Evolutionary conservation across 2,888 invertebrate species (phyloP), one percentile per base, ranked within the genome.

Genomic region (Eristalis arbustorum): DNA sequence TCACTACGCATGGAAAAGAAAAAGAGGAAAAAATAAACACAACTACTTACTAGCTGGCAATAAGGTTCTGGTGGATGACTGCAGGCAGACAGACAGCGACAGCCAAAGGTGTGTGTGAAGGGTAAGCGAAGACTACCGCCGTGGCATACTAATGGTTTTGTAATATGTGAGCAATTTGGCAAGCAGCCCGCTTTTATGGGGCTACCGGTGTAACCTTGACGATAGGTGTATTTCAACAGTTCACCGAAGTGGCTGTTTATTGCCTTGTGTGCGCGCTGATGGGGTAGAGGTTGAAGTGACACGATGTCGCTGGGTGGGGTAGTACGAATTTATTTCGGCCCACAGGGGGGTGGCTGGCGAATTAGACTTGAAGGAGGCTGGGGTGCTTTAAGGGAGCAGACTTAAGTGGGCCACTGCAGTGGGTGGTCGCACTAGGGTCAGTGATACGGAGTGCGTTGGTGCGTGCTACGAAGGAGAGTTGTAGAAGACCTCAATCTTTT

Each of bases 81-180:
- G 78, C 28, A 63, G 25, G 80, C 49, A 76, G 73, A 66, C 69
- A 74, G 76, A 76, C 75, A 78, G 56, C 25, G 25, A 25, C 25
- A 25, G 3, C 2, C 63, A 68, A 23, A 73, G 22, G 61, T n/a
- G 31, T 79, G 61, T 66, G n/a, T 74, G 79, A 56, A 75, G 71
- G 77, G 63, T 83, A 63, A 25, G 63, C n/a, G 67, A 62, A 57
- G 67, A 66, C 75, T 82, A 82, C 77, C 66, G 77, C 73, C 73
- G 18, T 42, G 56, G 85, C 77, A 85, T 85, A 85, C 85, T 82
- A 85, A 85, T 85, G 82, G 77, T 78, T 82, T 85, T 77, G 85
- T 82, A 85, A 85, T 49, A 18, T 85, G 85, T 82, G 74, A 74
- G 82, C 82, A 85, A 85, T 85, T 85, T 85, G 85, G 85, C 81